Evolutionary conservation across 2,888 invertebrate species (phyloP), one percentile per base, ranked within the genome.

Genomic region (Sturmia bella): DNA sequence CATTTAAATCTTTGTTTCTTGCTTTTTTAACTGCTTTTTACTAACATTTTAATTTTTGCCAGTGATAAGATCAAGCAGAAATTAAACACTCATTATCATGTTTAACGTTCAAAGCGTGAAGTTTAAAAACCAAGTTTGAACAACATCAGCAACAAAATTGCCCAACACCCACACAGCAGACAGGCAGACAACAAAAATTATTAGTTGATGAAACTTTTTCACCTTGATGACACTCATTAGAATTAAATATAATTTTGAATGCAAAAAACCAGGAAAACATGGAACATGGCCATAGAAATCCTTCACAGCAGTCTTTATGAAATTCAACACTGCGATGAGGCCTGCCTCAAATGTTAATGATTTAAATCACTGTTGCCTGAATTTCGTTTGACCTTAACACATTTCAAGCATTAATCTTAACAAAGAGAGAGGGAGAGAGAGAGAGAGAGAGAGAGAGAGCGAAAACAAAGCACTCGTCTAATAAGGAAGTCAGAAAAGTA

Each of bases 171-270:
- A 66, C 66, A 11, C 57, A 72, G n/a, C n/a, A n/a, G n/a, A n/a
- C n/a, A 69, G 4, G 15, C 17, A 13, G 15, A 59, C 59, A 21
- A 52, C 32, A 69, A 68, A 69, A 61, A 52, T 52, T 48, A 61
- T 61, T 32, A 32, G 32, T 68, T 73, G 32, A 43, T 61, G 37
- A 37, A 19, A 52, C 27, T 45, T 45, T 56, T 63, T 80, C 59
- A 76, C 76, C 72, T 68, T 57, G 64, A 54, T 80, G 80, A 72
- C 72, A 80, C 76, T 68, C 80, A 76, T 72, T 76, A 64, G 54
- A 80, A 54, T 59, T 50, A 15, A 13, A 66, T 52, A 72, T 66
- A 70, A 70, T 75, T 70, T 64, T 50, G 48, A 52, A 13, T 21
- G 32, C 9, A 43, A 41, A 61, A 41, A 24, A 15, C n/a, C 2